These are phyloP conservation scores for Scaptomyza cyrtandrae DNA, from an alignment of 2,888 invertebrate species.

Conservation along the genomic window DNA sequence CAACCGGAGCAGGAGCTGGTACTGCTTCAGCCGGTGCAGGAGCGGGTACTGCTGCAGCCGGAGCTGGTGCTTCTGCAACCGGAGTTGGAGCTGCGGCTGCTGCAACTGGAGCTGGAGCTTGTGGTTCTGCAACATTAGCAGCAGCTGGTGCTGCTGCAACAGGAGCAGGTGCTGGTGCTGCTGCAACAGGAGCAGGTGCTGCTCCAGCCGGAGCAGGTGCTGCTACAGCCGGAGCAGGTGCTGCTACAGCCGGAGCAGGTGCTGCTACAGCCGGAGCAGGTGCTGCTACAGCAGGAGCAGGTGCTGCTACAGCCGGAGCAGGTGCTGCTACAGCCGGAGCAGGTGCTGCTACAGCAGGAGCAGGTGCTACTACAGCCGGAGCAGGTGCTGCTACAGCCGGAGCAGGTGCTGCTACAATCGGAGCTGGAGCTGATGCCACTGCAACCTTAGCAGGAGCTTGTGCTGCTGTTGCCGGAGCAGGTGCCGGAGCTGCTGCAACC, in stretches of 20 bases:
- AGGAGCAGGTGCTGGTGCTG: not conserved
- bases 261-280: conserved; percentile 10
- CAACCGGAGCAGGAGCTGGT: no score
- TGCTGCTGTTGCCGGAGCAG: no score
- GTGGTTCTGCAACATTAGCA: not conserved
- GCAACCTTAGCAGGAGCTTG: not conserved
- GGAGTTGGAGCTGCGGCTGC: not conserved
- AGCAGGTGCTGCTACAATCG: not conserved
- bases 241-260: not conserved
- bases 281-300: conserved; percentile 8
- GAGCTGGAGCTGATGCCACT: conserved; percentile 2
- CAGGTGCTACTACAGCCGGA: not conserved
- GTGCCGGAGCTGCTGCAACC: not conserved
- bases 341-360: conserved; percentile 4
- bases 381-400: no score
- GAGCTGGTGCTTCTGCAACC: no score
- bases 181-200: conserved; percentile 14
- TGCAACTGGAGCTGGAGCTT: conserved; percentile 10
- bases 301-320: conserved; percentile 5
- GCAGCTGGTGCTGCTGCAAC: no score
- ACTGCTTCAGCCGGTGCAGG: conserved; percentile 29
- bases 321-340: conserved; percentile 14
- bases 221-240: not conserved
- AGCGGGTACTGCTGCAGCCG: no score
- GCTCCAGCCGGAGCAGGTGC: no score